phyloP scores from a whole-genome alignment of 2,113 vertebrate genomes.

The Daboia siamensis region DNA sequence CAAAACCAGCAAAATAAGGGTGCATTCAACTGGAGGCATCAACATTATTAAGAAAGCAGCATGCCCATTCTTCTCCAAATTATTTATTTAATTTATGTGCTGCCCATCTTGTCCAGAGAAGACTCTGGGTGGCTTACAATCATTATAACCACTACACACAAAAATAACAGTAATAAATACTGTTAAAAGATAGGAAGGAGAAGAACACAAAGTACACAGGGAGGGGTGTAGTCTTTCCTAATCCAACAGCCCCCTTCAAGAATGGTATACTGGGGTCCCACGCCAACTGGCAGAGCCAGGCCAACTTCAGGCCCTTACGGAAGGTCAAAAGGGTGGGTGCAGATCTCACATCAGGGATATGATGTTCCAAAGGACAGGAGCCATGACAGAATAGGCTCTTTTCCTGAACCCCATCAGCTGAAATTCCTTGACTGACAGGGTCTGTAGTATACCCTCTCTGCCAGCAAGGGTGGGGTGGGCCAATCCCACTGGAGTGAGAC shows the following conservation, averaged over 20 bases:
- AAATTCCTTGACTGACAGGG: background rate
- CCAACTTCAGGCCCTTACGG: background rate
- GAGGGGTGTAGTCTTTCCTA: background rate
- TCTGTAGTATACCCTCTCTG: background rate
- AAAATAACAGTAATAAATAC: background rate
- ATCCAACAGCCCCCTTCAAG: background rate
- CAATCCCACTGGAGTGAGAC: background rate
- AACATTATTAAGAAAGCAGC: background rate
- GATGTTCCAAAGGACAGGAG: background rate
- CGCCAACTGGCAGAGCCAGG: background rate
- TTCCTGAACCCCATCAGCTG: background rate
- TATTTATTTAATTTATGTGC: background rate
- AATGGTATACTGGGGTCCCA: background rate
- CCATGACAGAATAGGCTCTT: background rate
- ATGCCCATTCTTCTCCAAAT: background rate
- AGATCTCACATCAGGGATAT: background rate
- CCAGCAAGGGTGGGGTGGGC: background rate
- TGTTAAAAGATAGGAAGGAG: background rate
- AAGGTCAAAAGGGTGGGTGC: background rate
- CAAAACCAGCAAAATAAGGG: background rate
- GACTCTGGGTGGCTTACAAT: background rate
- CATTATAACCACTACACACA: background rate
- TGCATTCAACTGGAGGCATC: background rate
- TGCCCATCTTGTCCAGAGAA: background rate
- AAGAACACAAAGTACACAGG: background rate